Evolutionary conservation across 1,140 invertebrate genomes (phyloP).

Genomic region (Chionoecetes opilio): DNA sequence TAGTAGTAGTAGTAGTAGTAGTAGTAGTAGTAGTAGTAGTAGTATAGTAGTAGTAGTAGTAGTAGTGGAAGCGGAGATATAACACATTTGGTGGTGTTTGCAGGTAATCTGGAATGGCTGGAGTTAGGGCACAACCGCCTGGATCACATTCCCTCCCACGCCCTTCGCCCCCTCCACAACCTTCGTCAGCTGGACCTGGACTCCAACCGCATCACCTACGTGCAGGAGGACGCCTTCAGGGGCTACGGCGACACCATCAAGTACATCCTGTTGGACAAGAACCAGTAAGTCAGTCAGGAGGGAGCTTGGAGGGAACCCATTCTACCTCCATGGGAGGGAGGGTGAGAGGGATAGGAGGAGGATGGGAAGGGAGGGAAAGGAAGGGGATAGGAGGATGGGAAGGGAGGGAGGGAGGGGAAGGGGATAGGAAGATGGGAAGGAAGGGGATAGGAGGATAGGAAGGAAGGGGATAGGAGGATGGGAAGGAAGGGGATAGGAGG

Average conservation of each 20-base stretch:
- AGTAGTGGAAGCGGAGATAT: background rate
- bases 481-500: no score
- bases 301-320: background rate
- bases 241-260: slow-evolving; percentile 95
- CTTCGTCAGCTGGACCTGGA: slow-evolving; percentile 93
- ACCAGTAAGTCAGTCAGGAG: slow-evolving; percentile 87
- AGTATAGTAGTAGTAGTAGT: slow-evolving; percentile 18
- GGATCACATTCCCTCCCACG: slow-evolving; percentile 87
- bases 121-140: slow-evolving; percentile 89
- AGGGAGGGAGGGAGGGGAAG: background rate
- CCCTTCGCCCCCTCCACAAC: slow-evolving; percentile 90
- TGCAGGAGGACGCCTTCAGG: slow-evolving; percentile 93
- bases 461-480: no score
- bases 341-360: background rate
- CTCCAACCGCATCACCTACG: slow-evolving; percentile 92
- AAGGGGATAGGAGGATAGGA: background rate
- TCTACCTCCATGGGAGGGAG: background rate
- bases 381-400: background rate
- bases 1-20: background rate
- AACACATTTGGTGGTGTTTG: background rate
- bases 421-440: background rate
- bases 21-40: slow-evolving; percentile 13
- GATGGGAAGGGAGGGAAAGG: background rate
- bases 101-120: slow-evolving; percentile 94
- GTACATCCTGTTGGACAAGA: slow-evolving; percentile 95